Base-by-base conservation (phyloP, 2,888 invertebrate genomes). In the Tolmerus cingulatus region DNA sequence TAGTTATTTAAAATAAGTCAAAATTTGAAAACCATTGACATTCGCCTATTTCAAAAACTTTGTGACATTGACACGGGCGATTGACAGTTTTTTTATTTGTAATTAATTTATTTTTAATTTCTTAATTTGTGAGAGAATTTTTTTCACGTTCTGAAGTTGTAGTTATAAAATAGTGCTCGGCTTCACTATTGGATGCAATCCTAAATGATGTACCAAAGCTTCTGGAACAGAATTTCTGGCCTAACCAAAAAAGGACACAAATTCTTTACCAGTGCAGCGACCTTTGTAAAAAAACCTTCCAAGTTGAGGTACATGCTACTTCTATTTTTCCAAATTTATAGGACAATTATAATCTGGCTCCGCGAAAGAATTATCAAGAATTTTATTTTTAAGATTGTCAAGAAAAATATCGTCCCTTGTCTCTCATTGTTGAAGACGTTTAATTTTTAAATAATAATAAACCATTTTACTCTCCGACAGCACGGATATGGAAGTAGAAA, bases 401-500 rank as follows among this genome's bases (percentile, higher is more conserved):
- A 40, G 34, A 9, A 12, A 40, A 40, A 40, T 2, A 12, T 7
- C 1, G 12, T 40, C 40, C 40, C 2, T 40, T 1, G 40, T 40
- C 9, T 40, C 9, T 40, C 40, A 12, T 40, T 40, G 40, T 7
- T 2, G 40, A 7, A 40, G 40, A 40, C 7, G 19, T 19, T 51
- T 1, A n/a, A n/a, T 5, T 7, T n/a, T 51, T n/a, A 7, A 51
- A n/a, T 51, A n/a, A n/a, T n/a, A n/a, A 51, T 51, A 51, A n/a
- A 51, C 5, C 19, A 19, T 51, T 51, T 51, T 51, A 51, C 43
- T 46, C 1, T 16, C 8, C 51, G n/a, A 51, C n/a, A 51, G 51
- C 40, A 66, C 19, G 23, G 37, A 16, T 16, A 7, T 27, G 66
- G 40, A n/a, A 16, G 14, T 14, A 37, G 37, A 79, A 51, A 95